These are phyloP conservation scores for Poecilia velifera DNA, from an alignment of 2,797 vertebrate species.

Conservation along the genomic window DNA sequence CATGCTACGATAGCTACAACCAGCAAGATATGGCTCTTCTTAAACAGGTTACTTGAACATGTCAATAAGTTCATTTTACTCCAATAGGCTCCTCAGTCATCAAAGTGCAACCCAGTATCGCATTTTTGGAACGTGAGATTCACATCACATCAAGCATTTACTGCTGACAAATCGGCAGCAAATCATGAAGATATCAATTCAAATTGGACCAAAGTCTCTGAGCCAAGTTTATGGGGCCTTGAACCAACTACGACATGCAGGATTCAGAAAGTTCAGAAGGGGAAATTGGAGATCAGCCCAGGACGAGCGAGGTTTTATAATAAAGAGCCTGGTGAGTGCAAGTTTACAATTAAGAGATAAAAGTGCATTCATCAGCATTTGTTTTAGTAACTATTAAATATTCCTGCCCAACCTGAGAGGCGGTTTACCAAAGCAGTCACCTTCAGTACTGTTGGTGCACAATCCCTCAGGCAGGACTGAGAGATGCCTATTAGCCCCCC, in stretches of 20 bases:
- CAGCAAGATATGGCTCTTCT: background rate
- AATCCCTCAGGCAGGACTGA: slow-evolving; percentile 47
- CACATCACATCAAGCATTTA: background rate
- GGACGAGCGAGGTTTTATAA: background rate
- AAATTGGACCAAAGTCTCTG: background rate
- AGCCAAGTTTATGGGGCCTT: background rate
- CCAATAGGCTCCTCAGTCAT: background rate
- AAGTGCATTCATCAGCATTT: slow-evolving; percentile 13
- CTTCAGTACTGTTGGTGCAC: slow-evolving; percentile 66
- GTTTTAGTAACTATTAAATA: slow-evolving; percentile 22
- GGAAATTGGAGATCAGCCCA: background rate
- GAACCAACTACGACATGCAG: background rate
- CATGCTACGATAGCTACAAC: background rate
- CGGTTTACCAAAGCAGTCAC: slow-evolving; percentile 67
- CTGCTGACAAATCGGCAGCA: background rate
- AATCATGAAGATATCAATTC: background rate
- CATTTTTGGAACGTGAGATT: background rate
- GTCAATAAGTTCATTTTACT: background rate
- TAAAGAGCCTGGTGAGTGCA: background rate
- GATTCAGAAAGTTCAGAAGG: background rate
- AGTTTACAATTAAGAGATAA: background rate
- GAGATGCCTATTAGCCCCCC: slow-evolving; percentile 65
- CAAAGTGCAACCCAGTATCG: background rate
- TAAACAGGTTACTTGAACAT: background rate
- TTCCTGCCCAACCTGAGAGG: slow-evolving; percentile 22